Evolutionary conservation across 2,113 vertebrate species (phyloP), one percentile per base, ranked within the genome.

Genomic region (Lophotis ruficrista): DNA sequence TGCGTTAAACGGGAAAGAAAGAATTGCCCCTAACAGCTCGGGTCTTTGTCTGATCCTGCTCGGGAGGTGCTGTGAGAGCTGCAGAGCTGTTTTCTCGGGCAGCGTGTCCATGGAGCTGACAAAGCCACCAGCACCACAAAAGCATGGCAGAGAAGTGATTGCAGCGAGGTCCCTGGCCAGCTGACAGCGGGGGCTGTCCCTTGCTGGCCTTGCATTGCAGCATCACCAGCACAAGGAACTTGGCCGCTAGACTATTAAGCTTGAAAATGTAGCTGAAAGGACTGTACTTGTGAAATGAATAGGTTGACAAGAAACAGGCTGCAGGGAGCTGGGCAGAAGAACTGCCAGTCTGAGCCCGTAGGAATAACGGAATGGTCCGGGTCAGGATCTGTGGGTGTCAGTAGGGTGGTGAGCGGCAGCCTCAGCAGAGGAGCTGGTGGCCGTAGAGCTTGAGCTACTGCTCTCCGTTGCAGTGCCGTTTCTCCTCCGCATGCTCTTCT

Each of bases 81-180:
- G 69, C 41, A 45, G 77, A 60, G 69, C 65, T 95, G 76, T 96
- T 95, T 94, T 84, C 77, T 89, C 94, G 87, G 92, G 89, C 81
- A 91, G 53, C 5, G 12, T 79, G 92, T 96, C 90, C 92, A 31
- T 70, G 80, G 88, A 92, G 80, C 86, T 96, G 92, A 83, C 95
- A 95, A 79, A 96, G 20, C 87, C 84, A 66, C 87, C 54, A 15
- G 2, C 10, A 2, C 76, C 80, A 81, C 93, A 83, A 93, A 96
- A 75, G 64, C 60, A 12, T 68, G 79, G 56, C 92, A 86, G 50
- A 25, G 75, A 30, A 89, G 72, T 14, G 80, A 54, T 89, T 66
- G 96, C 73, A 84, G 65, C 24, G 10, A 12, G n/a, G 58, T 77
- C 81, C 58, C 82, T 85, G 90, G 86, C 85, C 25, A 27, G 80